Evolutionary conservation across 2,797 vertebrate species (phyloP), one percentile per base, ranked within the genome.

Genomic region (Gambelia wislizenii): DNA sequence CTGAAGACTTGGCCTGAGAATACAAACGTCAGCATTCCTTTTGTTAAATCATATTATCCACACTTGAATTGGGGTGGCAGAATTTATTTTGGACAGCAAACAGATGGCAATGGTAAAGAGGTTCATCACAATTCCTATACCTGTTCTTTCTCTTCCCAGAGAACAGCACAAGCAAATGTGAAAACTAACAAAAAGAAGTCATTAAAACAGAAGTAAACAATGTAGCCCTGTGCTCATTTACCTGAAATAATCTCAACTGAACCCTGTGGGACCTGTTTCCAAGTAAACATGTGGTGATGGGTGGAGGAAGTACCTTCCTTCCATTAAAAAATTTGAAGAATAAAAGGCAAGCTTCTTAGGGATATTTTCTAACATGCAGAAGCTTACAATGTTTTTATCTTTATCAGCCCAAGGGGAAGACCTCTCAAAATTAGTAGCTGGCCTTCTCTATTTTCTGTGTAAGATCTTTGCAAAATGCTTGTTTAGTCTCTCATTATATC

Each of bases 401-500:
- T 36, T 42, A 25, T 42, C 52, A 79, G 5, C 22, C 2, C 30
- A 44, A 64, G 22, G 64, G 64, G 61, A 84, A 54, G 42, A 49
- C 30, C 9, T 85, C 47, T 56, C 52, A 72, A 59, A 78, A 47
- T 47, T 72, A 84, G 14, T 79, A 79, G 20, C 33, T 84, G 20
- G 5, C 20, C 85, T 54, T 84, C 30, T 77, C 22, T 42, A 2
- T 59, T 47, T 67, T 84, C 49, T 84, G 39, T 49, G 52, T 72
- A 69, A 84, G 75, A 84, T 56, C 20, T 6, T 56, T 27, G 22
- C 75, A 84, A 47, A 84, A 56, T 70, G 74, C 75, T 89, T 44
- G 33, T 84, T n/a, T 84, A 89, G 44, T 39, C 44, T 5, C 61
- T 84, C 74, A 56, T 89, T 79, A 79, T 72, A 8, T n/a, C 9